phyloP scores from a whole-genome alignment of 2,888 invertebrate genomes.

The Drosophila yooni region DNA sequence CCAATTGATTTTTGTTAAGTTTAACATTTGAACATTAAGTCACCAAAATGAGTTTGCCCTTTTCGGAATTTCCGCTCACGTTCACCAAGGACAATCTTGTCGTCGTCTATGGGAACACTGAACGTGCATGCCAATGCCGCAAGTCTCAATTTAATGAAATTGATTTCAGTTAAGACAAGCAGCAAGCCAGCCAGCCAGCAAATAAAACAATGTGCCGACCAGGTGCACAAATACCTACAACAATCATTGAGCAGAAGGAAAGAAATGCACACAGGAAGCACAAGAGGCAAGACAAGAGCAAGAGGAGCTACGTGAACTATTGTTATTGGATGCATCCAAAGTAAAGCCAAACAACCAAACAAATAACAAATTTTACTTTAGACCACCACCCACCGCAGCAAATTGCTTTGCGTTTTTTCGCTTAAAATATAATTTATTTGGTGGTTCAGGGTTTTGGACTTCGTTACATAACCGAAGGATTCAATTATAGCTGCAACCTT shows the following conservation, averaged over 20 bases:
- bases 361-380: slow-evolving; percentile 46
- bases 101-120: slow-evolving; percentile 26
- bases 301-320: slow-evolving; percentile 8
- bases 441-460: slow-evolving; percentile 36
- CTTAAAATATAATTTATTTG: slow-evolving; percentile 69
- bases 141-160: slow-evolving; percentile 63
- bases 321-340: slow-evolving; percentile 27
- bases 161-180: slow-evolving; percentile 58
- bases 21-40: slow-evolving; percentile 19
- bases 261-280: slow-evolving; percentile 5
- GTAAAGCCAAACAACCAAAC: slow-evolving; percentile 25
- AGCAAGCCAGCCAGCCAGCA: slow-evolving; percentile 18
- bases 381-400: slow-evolving; percentile 39
- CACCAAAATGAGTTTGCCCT: slow-evolving; percentile 13
- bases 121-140: slow-evolving; percentile 53
- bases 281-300: not conserved
- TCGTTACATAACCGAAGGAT: slow-evolving; percentile 59
- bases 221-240: slow-evolving; percentile 27
- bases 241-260: slow-evolving; percentile 20
- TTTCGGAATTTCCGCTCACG: slow-evolving; percentile 41
- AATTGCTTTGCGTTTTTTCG: slow-evolving; percentile 57
- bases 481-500: slow-evolving; percentile 64
- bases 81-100: slow-evolving; percentile 30
- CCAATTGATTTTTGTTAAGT: slow-evolving; percentile 10
- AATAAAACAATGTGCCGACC: slow-evolving; percentile 56